Base-by-base conservation (phyloP, 2,888 invertebrate species). In the Gymnosoma rotundatum region DNA sequence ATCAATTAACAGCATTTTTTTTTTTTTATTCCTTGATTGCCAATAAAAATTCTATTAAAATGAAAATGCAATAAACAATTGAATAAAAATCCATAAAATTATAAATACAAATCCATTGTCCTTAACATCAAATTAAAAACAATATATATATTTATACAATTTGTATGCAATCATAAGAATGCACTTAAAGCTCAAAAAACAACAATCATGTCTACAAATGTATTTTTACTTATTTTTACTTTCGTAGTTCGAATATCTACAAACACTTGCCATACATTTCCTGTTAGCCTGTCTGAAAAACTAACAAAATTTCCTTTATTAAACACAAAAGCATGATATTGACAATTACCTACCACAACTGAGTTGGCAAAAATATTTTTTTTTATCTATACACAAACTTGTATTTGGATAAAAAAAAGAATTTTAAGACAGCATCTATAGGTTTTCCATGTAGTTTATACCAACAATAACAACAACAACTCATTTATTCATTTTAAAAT, bases 1-100 rank as follows among this genome's bases (percentile, higher is more conserved):
- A 60, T 63, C 63, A 73, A 73, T 73, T 73, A 50, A 20, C 18
- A 63, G 25, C 21, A 50, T 52, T 63, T 56, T 21, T 38, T 10
- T 10, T 69, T 25, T 25, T 25, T 25, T 25, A n/a, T 25, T 25
- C 7, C 12, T n/a, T 45, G 25, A n/a, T 74, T 74, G 21, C 54
- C 74, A 74, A 64, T 74, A 74, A 74, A 74, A 63, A 74, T 63
- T 74, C 74, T 50, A 45, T 74, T 74, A 25, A 74, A 74, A 63
- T 52, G n/a, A 52, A 67, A 78, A 70, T 78, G 69, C 61, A 78
- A 78, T 69, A 61, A 78, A 69, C 78, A 78, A 69, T 69, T 69
- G 69, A 60, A 70, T 78, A 54, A 63, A 74, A 61, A 63, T 69
- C 52, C 45, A 78, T 69, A 70, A 78, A 78, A 69, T 69, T 78